Conservation (phyloP, 2,113 vertebrate species). For the Neotoma lepida region DNA sequence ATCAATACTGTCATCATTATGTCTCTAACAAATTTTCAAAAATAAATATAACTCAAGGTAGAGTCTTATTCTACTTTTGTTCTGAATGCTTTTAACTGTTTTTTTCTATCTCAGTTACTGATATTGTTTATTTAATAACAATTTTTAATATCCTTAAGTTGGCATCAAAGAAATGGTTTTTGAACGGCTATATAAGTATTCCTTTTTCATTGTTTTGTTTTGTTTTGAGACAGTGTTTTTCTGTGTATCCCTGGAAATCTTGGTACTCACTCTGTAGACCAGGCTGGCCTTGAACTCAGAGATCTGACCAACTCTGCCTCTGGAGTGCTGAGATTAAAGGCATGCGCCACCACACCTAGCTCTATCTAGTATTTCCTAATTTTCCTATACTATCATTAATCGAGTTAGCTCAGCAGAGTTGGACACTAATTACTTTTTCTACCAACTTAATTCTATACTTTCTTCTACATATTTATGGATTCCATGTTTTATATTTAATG, state of each 20-base stretch:
- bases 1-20: not conserved
- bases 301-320: not conserved
- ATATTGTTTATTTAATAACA: not conserved
- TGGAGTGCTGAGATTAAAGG: not conserved
- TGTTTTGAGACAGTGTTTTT: not conserved
- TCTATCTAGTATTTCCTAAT: not conserved
- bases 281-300: not conserved
- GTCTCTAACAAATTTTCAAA: not conserved
- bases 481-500: not conserved
- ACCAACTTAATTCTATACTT: not conserved
- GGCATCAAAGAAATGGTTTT: not conserved
- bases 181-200: not conserved
- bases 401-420: not conserved
- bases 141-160: not conserved
- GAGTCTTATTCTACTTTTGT: not conserved
- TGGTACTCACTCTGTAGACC: not conserved
- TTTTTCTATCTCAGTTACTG: not conserved
- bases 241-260: not conserved
- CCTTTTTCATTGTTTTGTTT: not conserved
- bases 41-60: not conserved
- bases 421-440: not conserved
- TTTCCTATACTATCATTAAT: not conserved
- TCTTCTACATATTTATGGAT: constrained; percentile 5
- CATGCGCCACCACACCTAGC: not conserved
- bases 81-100: not conserved